Base-by-base conservation (phyloP, 2,113 vertebrate genomes). In the Rhynchopsitta pachyrhyncha region DNA sequence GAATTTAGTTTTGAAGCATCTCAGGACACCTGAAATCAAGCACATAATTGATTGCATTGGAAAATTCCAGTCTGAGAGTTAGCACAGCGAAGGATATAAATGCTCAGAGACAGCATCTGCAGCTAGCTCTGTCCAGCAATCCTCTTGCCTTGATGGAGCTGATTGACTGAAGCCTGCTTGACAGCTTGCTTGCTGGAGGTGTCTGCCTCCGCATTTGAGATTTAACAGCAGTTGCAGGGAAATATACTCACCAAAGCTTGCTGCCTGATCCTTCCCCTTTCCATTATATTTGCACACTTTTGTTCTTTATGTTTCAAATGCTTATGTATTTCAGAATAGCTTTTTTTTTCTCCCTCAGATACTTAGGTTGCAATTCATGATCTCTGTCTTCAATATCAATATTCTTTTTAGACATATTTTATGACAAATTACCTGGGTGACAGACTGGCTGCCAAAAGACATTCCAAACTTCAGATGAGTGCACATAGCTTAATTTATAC, bases 121-220 rank as follows among this genome's bases (percentile, higher is more conserved):
- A 95, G 77, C 77, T 71, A 74, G 60, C 49, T 96, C 39, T 86
- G 42, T 76, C 64, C 64, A 94, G 73, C 44, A 76, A 10, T 86
- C 39, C 41, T 95, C 77, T 67, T 94, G 55, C 78, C 73, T 62
- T 66, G 46, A 23, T 76, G 88, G 67, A 84, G 68, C 71, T 93
- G 88, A 69, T 63, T 93, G 84, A 76, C 74, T 95, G 88, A 94
- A 94, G 84, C n/a, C 60, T 92, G 53, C 57, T 63, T 95, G 94
- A 90, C 90, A 94, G 92, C 49, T 92, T 91, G 85, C 92, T 95
- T 95, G 80, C 90, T 78, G 71, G 87, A 93, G 84, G 66, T 29
- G 77, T 75, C 93, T 97, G 70, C 88, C 95, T 93, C 81, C 35
- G 17, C 82, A 66, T 41, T 80, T 52, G 33, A 53, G 82, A 59